Evolutionary conservation across 2,797 vertebrate species (phyloP).

Genomic region (Pogoniulus pusillus): DNA sequence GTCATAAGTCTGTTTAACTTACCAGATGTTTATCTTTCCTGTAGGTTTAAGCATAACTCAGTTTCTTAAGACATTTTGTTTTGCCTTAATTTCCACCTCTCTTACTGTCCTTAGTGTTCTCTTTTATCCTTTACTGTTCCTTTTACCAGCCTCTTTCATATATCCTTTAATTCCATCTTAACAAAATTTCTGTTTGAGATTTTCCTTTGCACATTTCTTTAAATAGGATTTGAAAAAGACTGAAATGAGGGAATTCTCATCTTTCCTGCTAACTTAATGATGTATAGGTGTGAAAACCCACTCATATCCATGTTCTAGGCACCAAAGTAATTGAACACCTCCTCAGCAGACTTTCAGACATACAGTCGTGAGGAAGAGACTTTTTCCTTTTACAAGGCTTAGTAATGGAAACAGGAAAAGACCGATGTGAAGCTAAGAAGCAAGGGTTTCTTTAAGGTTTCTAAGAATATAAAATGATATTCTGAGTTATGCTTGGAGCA

Average conservation of each 20-base stretch:
- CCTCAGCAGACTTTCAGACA: background rate
- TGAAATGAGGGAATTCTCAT: background rate
- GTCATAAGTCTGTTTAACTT: background rate
- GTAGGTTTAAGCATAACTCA: background rate
- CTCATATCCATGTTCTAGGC: background rate
- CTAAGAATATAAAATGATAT: background rate
- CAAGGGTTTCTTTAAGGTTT: background rate
- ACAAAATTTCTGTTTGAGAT: background rate
- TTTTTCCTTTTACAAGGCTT: background rate
- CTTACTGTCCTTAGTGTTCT: background rate
- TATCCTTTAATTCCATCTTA: background rate
- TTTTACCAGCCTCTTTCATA: background rate
- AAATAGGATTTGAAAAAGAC: background rate
- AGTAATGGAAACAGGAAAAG: background rate
- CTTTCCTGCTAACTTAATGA: background rate
- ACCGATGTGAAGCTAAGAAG: background rate
- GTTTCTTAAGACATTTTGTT: background rate
- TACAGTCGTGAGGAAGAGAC: background rate
- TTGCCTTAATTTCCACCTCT: background rate
- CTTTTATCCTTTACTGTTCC: background rate
- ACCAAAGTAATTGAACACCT: background rate
- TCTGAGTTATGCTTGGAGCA: background rate
- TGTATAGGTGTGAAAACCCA: background rate
- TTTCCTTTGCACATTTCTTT: background rate
- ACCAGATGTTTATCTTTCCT: background rate